Evolutionary conservation across 2,888 invertebrate species (phyloP).

Genomic region (Machimus rusticus): DNA sequence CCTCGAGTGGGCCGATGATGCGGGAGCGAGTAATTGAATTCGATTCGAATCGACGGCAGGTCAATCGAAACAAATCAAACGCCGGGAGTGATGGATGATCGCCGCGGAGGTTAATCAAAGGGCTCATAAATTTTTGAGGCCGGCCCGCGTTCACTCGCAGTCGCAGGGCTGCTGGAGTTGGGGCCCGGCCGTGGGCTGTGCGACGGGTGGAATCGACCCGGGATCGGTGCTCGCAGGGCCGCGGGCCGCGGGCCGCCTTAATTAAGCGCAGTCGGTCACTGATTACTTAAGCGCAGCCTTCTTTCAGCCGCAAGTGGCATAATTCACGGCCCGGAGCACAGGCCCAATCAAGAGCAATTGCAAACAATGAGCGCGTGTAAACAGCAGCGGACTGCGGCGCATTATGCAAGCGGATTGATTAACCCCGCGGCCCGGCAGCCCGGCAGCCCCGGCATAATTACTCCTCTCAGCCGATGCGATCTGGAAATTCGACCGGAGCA

Average conservation of each 20-base stretch:
- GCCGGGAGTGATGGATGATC: background rate
- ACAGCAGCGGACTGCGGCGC: background rate
- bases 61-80: conserved; percentile 24
- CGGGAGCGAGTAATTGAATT: conserved; percentile 10
- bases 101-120: conserved; percentile 4
- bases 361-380: background rate
- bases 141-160: background rate
- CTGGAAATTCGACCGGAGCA: background rate
- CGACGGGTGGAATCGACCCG: background rate
- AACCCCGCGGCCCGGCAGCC: background rate
- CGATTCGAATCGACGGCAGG: background rate
- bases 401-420: background rate
- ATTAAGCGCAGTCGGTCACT: background rate
- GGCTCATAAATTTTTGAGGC: background rate
- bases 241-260: background rate
- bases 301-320: background rate
- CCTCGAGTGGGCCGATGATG: background rate
- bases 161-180: background rate
- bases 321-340: background rate
- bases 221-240: background rate
- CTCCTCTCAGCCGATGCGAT: background rate
- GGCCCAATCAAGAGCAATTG: background rate
- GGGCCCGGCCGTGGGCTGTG: background rate
- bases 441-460: background rate
- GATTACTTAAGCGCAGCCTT: background rate